Evolutionary conservation across 2,113 vertebrate genomes (phyloP).

Genomic region (Scopus umbretta): DNA sequence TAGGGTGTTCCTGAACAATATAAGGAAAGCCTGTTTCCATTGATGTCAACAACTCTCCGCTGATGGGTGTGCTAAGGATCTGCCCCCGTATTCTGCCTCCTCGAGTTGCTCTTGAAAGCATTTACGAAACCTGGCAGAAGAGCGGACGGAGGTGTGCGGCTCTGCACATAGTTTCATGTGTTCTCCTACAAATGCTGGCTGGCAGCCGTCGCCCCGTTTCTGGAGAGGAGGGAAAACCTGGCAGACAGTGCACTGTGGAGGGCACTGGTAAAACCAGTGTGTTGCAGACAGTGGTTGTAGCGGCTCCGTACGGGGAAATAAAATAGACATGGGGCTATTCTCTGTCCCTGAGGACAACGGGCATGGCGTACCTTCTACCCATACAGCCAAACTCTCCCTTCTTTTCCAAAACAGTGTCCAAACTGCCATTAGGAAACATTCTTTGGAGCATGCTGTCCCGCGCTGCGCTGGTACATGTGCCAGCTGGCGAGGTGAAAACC

Average conservation of each 20-base stretch:
- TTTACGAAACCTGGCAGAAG: background rate
- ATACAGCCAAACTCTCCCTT: background rate
- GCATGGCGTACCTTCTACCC: background rate
- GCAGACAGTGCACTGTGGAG: background rate
- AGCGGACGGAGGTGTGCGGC: background rate
- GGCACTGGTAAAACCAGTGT: background rate
- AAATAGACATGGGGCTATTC: background rate
- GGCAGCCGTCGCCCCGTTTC: background rate
- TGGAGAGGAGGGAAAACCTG: background rate
- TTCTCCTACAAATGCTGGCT: background rate
- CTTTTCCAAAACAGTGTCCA: background rate
- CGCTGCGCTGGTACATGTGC: fast-evolving
- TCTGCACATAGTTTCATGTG: background rate
- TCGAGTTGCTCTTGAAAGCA: background rate
- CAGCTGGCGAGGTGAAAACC: background rate
- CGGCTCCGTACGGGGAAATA: fast-evolving
- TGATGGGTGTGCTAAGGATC: background rate
- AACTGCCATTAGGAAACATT: background rate
- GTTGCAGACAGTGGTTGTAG: background rate
- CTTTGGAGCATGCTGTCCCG: background rate
- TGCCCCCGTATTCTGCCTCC: background rate
- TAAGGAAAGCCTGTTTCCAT: background rate
- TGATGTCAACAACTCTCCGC: background rate
- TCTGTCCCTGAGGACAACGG: background rate
- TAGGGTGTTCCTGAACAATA: background rate